Percentiles rank a stretch among this genome's conserved stretches.
These are phyloP conservation scores for Siderastrea radians DNA, from an alignment of 92 coral and sea anemone genomes.

Conservation along the genomic window DNA sequence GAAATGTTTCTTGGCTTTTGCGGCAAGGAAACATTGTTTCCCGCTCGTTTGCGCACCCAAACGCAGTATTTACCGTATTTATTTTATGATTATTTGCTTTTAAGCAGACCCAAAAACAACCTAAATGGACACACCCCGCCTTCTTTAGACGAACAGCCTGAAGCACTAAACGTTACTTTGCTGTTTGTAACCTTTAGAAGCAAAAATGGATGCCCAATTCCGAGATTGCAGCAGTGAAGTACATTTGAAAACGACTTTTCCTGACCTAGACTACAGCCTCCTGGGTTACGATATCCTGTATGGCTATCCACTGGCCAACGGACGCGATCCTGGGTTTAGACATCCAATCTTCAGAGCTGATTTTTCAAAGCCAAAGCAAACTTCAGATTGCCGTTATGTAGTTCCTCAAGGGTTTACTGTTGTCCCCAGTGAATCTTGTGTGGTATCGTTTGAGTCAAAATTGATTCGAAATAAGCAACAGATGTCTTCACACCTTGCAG, in stretches of 20 bases:
- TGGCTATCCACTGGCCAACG: constrained; percentile 36
- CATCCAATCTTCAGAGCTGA: constrained; percentile 41
- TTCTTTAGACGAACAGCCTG: too few relatives aligned
- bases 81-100: too few relatives aligned
- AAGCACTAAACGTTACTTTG: too few relatives aligned
- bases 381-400: constrained; percentile 12
- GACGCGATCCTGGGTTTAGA: constrained; percentile 43
- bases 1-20: too few relatives aligned
- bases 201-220: neutral
- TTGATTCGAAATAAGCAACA: constrained; percentile 35
- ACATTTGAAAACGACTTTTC: constrained; percentile 17
- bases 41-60: too few relatives aligned
- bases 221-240: neutral
- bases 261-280: constrained; percentile 37
- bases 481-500: constrained; percentile 36
- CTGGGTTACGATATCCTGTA: constrained; percentile 37
- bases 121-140: too few relatives aligned
- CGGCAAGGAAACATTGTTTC: too few relatives aligned
- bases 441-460: constrained; percentile 39
- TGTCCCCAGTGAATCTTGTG: constrained; percentile 27
- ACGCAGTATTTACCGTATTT: too few relatives aligned
- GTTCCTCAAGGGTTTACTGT: constrained; percentile 10
- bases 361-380: constrained; percentile 4
- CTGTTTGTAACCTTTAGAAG: neutral
- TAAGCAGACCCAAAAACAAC: too few relatives aligned